Evolutionary conservation across 1,140 invertebrate species (phyloP).

Genomic region (Melitaea cinxia): DNA sequence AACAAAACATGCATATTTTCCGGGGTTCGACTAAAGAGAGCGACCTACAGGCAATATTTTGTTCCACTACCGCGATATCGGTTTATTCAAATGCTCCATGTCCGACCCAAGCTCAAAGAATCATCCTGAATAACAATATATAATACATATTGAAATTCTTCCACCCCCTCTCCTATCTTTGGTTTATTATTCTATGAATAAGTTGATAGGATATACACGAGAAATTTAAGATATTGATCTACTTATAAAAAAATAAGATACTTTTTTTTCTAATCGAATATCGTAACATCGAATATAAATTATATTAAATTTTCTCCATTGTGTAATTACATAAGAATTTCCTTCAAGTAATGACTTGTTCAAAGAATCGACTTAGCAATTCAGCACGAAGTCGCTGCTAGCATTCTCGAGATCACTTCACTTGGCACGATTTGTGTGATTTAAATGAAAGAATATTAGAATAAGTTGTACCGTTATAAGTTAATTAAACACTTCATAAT

Average conservation of each 20-base stretch:
- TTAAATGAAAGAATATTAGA: conserved; percentile 21
- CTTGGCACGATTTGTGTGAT: conserved; percentile 21
- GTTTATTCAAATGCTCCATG: conserved; percentile 79
- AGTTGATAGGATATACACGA: conserved; percentile 55
- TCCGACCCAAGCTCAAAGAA: conserved; percentile 75
- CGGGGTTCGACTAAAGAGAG: conserved; percentile 56
- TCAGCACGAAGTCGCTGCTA: conserved; percentile 15
- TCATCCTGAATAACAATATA: conserved; percentile 80
- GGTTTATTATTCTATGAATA: conserved; percentile 76
- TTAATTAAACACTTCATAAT: background rate
- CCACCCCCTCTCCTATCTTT: conserved; percentile 58
- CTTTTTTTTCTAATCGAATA: too few species aligned
- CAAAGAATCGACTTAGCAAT: conserved; percentile 14
- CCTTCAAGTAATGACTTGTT: conserved; percentile 12
- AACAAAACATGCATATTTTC: conserved; percentile 71
- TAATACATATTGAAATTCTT: conserved; percentile 80
- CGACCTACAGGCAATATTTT: conserved; percentile 78
- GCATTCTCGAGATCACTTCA: conserved; percentile 15
- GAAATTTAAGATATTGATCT: conserved; percentile 27
- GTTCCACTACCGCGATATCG: conserved; percentile 71
- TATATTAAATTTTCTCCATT: background rate
- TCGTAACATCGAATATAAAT: too few species aligned
- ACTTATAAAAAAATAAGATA: conserved; percentile 30
- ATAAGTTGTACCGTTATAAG: conserved; percentile 14
- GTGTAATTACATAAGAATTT: conserved; percentile 10